phyloP scores from a whole-genome alignment of 2,888 invertebrate genomes.

The Parnassius smintheus region DNA sequence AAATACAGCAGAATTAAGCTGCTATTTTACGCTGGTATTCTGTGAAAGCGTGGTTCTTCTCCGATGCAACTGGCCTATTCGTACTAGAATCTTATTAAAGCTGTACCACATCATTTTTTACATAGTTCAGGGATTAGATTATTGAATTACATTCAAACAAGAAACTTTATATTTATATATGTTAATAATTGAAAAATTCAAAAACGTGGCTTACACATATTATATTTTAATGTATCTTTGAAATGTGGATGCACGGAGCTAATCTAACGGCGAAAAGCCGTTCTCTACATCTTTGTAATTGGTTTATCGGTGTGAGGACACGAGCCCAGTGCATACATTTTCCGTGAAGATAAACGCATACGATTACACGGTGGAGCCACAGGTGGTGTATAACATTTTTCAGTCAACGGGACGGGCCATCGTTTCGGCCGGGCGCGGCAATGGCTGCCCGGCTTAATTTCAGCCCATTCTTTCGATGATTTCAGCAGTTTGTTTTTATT shows the following conservation, averaged over 20 bases:
- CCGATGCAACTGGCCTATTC: no score
- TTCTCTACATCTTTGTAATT: constrained; percentile 48
- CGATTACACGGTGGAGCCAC: constrained; percentile 72
- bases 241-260: neutral
- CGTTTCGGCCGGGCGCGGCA: constrained; percentile 40
- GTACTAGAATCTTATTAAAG: no score
- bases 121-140: no score
- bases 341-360: constrained; percentile 76
- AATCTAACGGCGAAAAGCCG: neutral
- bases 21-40: no score
- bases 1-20: no score
- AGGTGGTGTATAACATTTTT: constrained; percentile 82
- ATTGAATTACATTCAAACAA: neutral
- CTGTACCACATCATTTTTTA: no score
- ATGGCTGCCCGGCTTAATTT: constrained; percentile 63
- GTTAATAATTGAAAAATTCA: no score
- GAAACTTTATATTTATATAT: neutral
- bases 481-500: constrained; percentile 68
- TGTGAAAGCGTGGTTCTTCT: no score
- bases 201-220: no score
- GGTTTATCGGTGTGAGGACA: constrained; percentile 34
- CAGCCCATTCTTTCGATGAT: constrained; percentile 58
- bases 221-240: neutral
- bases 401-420: constrained; percentile 57
- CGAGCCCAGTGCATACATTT: constrained; percentile 59